Conservation (phyloP, 1,140 invertebrate species). For the Babylonia areolata region DNA sequence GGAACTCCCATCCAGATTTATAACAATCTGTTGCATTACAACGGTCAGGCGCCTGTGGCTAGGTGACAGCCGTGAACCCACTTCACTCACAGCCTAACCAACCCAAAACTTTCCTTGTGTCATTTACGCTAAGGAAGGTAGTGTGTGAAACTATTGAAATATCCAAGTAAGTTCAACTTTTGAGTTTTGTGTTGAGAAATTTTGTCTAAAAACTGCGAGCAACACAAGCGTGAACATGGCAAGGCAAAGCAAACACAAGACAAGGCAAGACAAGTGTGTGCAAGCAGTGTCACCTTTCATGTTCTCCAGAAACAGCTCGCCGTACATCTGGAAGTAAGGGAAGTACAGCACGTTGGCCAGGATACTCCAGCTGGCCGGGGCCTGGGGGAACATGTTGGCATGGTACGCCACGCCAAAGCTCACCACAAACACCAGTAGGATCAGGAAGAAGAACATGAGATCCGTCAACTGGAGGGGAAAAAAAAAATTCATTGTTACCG, state of each 20-base stretch:
- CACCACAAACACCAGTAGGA: slow-evolving; percentile 71
- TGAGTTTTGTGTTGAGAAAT: too few species aligned
- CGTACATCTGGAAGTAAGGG: slow-evolving; percentile 75
- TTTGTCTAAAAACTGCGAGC: not conserved
- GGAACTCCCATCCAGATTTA: too few species aligned
- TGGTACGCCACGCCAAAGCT: slow-evolving; percentile 73
- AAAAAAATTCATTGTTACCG: slow-evolving; percentile 24
- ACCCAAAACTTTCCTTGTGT: too few species aligned
- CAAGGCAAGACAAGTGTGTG: not conserved
- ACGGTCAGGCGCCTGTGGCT: too few species aligned
- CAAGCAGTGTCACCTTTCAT: slow-evolving; percentile 67
- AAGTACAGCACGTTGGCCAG: slow-evolving; percentile 68
- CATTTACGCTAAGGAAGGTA: too few species aligned
- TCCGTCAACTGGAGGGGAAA: slow-evolving; percentile 70
- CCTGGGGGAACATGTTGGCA: slow-evolving; percentile 70
- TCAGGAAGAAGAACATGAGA: slow-evolving; percentile 72
- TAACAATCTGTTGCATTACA: too few species aligned
- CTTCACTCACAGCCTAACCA: too few species aligned
- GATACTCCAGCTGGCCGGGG: slow-evolving; percentile 53
- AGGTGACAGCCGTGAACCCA: too few species aligned
- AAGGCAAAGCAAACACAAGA: not conserved
- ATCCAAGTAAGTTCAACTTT: too few species aligned
- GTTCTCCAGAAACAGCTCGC: slow-evolving; percentile 73
- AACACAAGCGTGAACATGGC: not conserved
- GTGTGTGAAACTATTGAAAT: too few species aligned